phyloP scores from a whole-genome alignment of 2,797 vertebrate species.

The Tapirus indicus region DNA sequence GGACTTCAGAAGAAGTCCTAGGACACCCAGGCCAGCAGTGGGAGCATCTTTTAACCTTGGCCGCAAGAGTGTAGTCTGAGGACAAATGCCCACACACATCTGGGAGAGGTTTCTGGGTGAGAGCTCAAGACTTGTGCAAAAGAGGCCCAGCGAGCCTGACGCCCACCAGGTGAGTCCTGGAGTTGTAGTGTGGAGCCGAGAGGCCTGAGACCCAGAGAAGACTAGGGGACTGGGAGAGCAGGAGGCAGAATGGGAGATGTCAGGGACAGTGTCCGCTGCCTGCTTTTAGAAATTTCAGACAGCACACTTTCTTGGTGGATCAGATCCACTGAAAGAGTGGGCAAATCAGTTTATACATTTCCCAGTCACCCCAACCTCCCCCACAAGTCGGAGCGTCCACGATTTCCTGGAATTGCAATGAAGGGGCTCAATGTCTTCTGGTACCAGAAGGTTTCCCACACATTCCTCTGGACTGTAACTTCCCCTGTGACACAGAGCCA shows the following conservation, averaged over 20 bases:
- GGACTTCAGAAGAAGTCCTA: neutral
- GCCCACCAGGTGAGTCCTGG: neutral
- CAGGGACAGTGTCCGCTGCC: no score
- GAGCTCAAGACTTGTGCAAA: accelerated
- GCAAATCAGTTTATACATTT: neutral
- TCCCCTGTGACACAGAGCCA: neutral
- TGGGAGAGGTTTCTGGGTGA: neutral
- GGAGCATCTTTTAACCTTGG: neutral
- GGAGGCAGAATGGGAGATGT: neutral
- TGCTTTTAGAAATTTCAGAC: neutral
- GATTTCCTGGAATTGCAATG: neutral
- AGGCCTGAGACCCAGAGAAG: neutral
- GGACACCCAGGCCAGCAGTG: neutral
- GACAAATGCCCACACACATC: neutral
- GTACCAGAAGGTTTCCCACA: neutral
- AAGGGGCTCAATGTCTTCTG: neutral
- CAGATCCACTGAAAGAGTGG: neutral
- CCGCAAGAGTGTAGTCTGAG: neutral
- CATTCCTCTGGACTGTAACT: neutral
- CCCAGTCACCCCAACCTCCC: accelerated
- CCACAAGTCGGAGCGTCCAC: neutral
- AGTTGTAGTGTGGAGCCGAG: neutral
- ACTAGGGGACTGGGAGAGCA: neutral
- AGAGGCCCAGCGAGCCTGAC: no score
- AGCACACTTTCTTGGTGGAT: neutral